Base-by-base conservation (phyloP, 1,140 invertebrate species). In the Drosophila repleta region DNA sequence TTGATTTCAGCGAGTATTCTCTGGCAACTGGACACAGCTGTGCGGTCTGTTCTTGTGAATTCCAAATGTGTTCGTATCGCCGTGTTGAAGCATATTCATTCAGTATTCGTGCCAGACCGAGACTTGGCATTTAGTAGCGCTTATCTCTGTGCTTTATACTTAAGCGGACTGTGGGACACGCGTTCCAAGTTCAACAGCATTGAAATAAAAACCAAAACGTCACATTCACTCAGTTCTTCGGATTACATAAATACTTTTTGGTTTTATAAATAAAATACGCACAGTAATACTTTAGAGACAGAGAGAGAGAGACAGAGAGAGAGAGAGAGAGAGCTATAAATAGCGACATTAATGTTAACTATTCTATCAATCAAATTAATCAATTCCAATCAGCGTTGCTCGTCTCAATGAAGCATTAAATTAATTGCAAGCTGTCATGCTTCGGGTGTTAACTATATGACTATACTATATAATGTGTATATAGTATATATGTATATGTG, bases 181-280 rank as follows among this genome's bases (percentile, higher is more conserved):
- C 35, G 57, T 35, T 43, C 57, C 56, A 62, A 61, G 64, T 68
- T 68, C 24, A 61, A n/a, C 37, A 51, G 13, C 49, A 21, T 1
- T n/a, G 20, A 46, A 46, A 29, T 8, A 43, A 43, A 41, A 15
- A 43, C 0, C 39, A 0, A 48, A 73, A 56, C 35, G 35, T 13
- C 64, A 51, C 56, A 32, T 24, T 13, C 64, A 51, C 56, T 24
- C 39, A 51, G 64, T 20, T 17, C 2, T 35, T n/a, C 32, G 11
- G 7, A 21, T 21, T 37, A 61, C 45, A 62, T 46, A 64, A 49
- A 57, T 15, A 46, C 15, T 74, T 17, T 49, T 55, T 11, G 17
- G 5, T 57, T 70, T 67, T 69, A 77, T 49, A 74, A 85, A 85
- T 70, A 77, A 63, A 61, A 62, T 7, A 66, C 51, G 48, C 72